Percentiles rank a stretch among this genome's conserved stretches.
Evolutionary conservation across 1,140 invertebrate species (phyloP).

Genomic region (Caenorhabditis briggsae): DNA sequence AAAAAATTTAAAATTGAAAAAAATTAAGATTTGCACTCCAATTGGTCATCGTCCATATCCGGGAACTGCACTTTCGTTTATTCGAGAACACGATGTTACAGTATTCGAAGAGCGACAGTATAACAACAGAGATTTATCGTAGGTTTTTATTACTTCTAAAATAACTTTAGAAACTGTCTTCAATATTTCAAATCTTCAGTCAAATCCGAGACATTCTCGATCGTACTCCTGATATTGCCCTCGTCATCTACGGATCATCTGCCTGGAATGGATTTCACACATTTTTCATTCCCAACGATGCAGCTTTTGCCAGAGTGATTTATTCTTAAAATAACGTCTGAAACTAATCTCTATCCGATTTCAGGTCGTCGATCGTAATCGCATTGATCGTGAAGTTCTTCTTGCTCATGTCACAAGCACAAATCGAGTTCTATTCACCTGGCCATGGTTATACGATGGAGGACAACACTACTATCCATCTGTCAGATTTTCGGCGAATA

Average conservation of each 20-base stretch:
- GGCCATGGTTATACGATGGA: constrained; percentile 77
- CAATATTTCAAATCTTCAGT: constrained; percentile 60
- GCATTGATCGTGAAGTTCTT: constrained; percentile 77
- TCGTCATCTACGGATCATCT: constrained; percentile 77
- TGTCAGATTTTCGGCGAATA: constrained; percentile 76
- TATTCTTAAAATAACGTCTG: no score
- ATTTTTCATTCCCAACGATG: constrained; percentile 76
- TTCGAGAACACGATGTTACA: constrained; percentile 73
- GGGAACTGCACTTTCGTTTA: constrained; percentile 75
- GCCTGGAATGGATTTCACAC: constrained; percentile 78
- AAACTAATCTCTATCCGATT: background rate
- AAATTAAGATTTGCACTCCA: constrained; percentile 73
- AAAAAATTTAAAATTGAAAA: background rate
- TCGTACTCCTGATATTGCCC: constrained; percentile 76
- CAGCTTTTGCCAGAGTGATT: constrained; percentile 74
- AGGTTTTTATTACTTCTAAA: constrained; percentile 10
- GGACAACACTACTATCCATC: constrained; percentile 77
- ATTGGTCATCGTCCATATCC: constrained; percentile 78
- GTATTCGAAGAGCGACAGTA: constrained; percentile 76
- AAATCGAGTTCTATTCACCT: constrained; percentile 76
- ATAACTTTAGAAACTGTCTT: background rate
- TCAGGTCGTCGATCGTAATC: constrained; percentile 75
- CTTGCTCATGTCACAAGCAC: constrained; percentile 77
- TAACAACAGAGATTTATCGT: constrained; percentile 77
- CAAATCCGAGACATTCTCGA: constrained; percentile 76